Evolutionary conservation across 2,113 vertebrate species (phyloP).

Genomic region (Anguilla japonica): DNA sequence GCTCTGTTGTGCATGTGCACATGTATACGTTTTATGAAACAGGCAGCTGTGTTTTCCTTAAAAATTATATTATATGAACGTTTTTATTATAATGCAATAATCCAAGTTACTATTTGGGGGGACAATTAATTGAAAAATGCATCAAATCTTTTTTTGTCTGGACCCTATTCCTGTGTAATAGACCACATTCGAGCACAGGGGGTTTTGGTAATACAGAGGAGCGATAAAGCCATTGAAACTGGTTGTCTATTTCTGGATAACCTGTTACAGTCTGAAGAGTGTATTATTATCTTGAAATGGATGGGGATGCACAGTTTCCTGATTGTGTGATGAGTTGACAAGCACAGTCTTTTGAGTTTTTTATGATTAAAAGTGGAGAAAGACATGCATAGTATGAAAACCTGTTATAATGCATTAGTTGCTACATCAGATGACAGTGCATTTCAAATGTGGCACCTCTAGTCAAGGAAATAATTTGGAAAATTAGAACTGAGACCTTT

Average conservation of each 20-base stretch:
- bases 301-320: too few relatives aligned
- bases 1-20: not conserved
- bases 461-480: too few relatives aligned
- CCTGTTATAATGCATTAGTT: not conserved
- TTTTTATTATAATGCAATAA: not conserved
- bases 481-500: not conserved
- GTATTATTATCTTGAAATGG: not conserved
- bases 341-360: not conserved
- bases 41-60: slow-evolving; percentile 7
- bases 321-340: not conserved
- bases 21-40: slow-evolving; percentile 6
- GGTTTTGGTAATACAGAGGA: not conserved
- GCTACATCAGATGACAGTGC: not conserved
- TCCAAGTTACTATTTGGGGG: not conserved
- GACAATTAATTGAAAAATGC: not conserved
- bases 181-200: not conserved
- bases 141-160: not conserved
- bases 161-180: not conserved
- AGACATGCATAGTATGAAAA: not conserved
- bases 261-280: not conserved
- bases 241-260: not conserved
- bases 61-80: not conserved
- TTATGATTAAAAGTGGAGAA: slow-evolving; percentile 1
- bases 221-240: not conserved
- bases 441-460: not conserved